Evolutionary conservation across 2,797 vertebrate species (phyloP).

Genomic region (Gymnopithys bicolor): DNA sequence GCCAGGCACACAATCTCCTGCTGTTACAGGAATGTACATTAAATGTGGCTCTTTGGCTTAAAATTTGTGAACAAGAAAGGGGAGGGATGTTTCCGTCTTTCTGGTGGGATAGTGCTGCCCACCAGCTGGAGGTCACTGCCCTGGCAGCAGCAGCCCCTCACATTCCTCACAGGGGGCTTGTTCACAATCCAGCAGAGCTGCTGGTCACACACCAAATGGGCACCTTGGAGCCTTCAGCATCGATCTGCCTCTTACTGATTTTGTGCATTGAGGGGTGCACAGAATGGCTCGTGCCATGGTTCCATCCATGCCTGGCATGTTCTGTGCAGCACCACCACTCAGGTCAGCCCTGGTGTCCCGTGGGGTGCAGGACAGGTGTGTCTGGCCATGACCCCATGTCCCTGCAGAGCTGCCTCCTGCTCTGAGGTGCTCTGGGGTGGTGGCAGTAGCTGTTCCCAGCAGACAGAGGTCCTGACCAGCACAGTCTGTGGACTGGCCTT

Average conservation of each 20-base stretch:
- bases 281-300: rapidly evolving
- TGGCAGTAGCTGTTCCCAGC: background rate
- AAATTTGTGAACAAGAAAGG: background rate
- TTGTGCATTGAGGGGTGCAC: background rate
- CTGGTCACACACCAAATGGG: background rate
- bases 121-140: background rate
- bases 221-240: background rate
- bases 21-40: background rate
- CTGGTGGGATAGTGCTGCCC: background rate
- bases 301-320: rapidly evolving
- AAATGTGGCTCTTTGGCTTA: background rate
- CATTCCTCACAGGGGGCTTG: background rate
- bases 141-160: background rate
- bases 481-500: background rate
- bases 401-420: background rate
- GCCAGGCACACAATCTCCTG: background rate
- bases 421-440: background rate
- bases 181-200: background rate
- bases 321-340: rapidly evolving
- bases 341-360: background rate
- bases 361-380: background rate
- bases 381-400: rapidly evolving
- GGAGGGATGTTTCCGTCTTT: background rate
- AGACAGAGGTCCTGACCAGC: background rate
- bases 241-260: background rate